Base-by-base conservation (phyloP, 2,113 vertebrate genomes). In the Thunnus thynnus region DNA sequence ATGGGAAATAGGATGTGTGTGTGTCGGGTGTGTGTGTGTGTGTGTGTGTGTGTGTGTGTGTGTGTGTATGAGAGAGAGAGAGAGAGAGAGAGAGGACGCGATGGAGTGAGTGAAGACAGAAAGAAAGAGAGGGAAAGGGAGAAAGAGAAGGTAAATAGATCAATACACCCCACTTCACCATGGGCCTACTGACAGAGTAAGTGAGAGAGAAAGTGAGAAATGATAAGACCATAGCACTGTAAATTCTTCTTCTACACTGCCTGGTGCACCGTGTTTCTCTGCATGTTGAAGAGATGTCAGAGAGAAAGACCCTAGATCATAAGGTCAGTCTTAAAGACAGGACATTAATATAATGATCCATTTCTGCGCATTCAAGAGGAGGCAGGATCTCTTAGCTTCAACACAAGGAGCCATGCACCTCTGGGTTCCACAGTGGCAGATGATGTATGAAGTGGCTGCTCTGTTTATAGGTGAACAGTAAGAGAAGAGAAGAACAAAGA, bases 71-170 rank as follows among this genome's bases (percentile, higher is more conserved):
- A 32, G 58, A 48, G 54, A 20, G 46, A 46, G 36, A 41, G 36
- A 41, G 32, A 41, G 36, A 41, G 20, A 46, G 18, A 32, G 41
- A 58, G 68, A 22, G 68, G 22, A 72, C 11, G 50, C 25, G 17
- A 73, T 81, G 64, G 63, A 56, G 44, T 22, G 50, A 65, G 72
- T 61, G 18, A 13, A 75, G 50, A 65, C 5, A 46, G 65, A 80
- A 52, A 77, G 44, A 76, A 64, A 77, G 44, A 58, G 20, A 68
- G 68, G 20, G 27, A 62, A 18, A 41, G 11, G 4, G 27, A 72
- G 41, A 69, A 60, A 69, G 72, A 65, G 72, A 46, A 61, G 77
- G 71, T 72, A 90, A 88, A 89, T 88, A 80, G 83, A 92, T 92
- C 86, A 85, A 88, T 81, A 82, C 60, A 32, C 13, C 36, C 65